Conservation (phyloP, 2,113 vertebrate genomes). For the Albula goreensis region DNA sequence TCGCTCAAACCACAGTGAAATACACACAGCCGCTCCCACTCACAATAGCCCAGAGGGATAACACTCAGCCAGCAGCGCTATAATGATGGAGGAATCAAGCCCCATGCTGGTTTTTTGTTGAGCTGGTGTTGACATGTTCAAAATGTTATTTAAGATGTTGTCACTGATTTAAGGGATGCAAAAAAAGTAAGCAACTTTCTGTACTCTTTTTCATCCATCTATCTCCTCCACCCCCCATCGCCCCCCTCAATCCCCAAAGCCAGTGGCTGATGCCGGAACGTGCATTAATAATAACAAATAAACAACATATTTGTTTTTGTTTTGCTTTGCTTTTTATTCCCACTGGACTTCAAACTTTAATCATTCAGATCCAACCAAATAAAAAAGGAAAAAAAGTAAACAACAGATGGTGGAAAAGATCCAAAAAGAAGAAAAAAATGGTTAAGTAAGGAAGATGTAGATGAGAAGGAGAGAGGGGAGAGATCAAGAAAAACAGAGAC, state of each 20-base stretch:
- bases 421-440: not conserved
- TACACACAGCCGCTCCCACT: not conserved
- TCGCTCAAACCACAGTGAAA: not conserved
- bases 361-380: slow-evolving; percentile 2
- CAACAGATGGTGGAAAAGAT: not conserved
- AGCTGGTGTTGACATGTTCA: not conserved
- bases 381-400: not conserved
- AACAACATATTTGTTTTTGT: not conserved
- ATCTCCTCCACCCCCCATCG: not conserved
- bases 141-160: not conserved
- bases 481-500: not conserved
- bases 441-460: not conserved
- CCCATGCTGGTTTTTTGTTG: not conserved
- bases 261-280: not conserved
- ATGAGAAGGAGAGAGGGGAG: not conserved
- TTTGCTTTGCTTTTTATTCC: not conserved
- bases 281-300: not conserved
- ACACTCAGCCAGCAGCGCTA: not conserved
- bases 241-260: too few species aligned
- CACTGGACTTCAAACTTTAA: slow-evolving; percentile 9
- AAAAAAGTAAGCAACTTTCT: not conserved
- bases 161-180: not conserved
- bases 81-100: not conserved
- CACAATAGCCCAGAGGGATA: not conserved
- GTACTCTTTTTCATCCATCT: not conserved